Evolutionary conservation across 2,888 invertebrate genomes (phyloP).

Genomic region (Vesta saturnalis): DNA sequence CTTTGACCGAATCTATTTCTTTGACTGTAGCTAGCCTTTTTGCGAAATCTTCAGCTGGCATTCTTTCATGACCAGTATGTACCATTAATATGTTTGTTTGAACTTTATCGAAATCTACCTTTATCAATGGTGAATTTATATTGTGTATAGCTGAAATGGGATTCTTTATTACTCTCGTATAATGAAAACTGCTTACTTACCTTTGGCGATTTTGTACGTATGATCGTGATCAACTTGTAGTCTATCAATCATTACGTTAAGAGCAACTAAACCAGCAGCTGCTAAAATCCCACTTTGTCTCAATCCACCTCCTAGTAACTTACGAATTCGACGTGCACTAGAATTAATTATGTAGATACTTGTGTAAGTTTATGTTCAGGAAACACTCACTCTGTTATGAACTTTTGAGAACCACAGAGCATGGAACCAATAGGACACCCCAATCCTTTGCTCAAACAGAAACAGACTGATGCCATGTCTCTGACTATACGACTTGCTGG

Average conservation of each 20-base stretch:
- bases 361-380: background rate
- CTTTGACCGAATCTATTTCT: slow-evolving; percentile 63
- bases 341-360: background rate
- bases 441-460: slow-evolving; percentile 92
- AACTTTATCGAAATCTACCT: slow-evolving; percentile 69
- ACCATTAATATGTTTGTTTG: slow-evolving; percentile 83
- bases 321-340: slow-evolving; percentile 83
- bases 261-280: slow-evolving; percentile 85
- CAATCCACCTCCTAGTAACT: slow-evolving; percentile 94
- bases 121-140: slow-evolving; percentile 68
- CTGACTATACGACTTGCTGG: slow-evolving; percentile 72
- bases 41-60: slow-evolving; percentile 68
- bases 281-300: slow-evolving; percentile 92
- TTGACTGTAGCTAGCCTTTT: slow-evolving; percentile 63
- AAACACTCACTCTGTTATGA: slow-evolving; percentile 73
- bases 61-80: slow-evolving; percentile 63
- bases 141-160: slow-evolving; percentile 67
- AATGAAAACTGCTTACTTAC: slow-evolving; percentile 58
- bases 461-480: slow-evolving; percentile 81
- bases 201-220: slow-evolving; percentile 73
- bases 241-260: slow-evolving; percentile 79
- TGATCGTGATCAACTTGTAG: slow-evolving; percentile 80
- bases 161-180: background rate
- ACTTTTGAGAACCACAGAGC: slow-evolving; percentile 78
- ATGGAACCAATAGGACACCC: slow-evolving; percentile 91